Evolutionary conservation across 2,797 vertebrate species (phyloP).

Genomic region (Micropoecilia bifurca): DNA sequence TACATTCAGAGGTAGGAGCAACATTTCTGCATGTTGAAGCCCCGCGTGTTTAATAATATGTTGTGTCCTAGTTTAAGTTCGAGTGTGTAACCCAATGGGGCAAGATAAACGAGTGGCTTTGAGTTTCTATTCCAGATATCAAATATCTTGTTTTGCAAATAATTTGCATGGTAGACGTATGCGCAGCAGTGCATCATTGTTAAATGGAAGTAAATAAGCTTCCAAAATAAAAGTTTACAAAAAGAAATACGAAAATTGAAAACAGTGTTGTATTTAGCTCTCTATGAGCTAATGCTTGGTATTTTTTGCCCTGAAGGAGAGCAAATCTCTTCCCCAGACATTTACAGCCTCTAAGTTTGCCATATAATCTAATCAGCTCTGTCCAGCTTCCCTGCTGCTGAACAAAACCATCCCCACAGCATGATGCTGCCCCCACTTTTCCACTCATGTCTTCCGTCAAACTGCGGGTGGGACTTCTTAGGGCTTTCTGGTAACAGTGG

Average conservation of each 20-base stretch:
- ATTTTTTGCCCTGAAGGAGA: neutral
- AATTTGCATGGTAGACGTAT: neutral
- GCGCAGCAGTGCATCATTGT: neutral
- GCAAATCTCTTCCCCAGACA: no score
- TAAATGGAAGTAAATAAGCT: neutral
- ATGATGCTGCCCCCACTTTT: neutral
- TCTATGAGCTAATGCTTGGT: neutral
- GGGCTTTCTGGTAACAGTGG: neutral
- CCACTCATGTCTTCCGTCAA: neutral
- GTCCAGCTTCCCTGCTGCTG: neutral
- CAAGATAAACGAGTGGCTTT: neutral
- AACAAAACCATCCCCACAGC: neutral
- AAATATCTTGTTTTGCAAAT: neutral
- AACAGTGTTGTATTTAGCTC: neutral
- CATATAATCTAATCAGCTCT: neutral
- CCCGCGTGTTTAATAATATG: neutral
- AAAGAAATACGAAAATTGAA: neutral
- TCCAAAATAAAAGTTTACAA: neutral
- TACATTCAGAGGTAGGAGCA: conserved; percentile 89
- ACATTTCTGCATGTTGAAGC: neutral
- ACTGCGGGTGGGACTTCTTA: neutral
- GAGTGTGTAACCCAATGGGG: neutral
- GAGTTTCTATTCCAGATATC: neutral
- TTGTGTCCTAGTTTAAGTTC: neutral
- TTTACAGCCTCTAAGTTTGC: neutral